Evolutionary conservation across 1,140 invertebrate species (phyloP).

Genomic region (Caenorhabditis inopinata): DNA sequence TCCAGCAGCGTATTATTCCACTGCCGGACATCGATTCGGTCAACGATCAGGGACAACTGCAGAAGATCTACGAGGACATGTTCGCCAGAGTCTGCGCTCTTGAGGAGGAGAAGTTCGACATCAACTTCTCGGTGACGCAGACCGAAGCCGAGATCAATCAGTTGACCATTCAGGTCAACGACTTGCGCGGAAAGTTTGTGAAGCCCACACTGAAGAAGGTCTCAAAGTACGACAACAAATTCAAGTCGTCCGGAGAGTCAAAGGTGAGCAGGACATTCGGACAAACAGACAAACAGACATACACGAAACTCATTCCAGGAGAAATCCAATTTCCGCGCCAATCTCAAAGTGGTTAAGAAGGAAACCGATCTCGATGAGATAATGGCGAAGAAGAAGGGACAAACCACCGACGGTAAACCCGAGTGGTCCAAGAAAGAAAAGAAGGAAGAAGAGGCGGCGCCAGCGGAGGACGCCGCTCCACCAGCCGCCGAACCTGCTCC

Average conservation of each 20-base stretch:
- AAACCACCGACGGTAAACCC: conserved; percentile 39
- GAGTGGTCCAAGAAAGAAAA: conserved; percentile 52
- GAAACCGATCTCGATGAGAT: conserved; percentile 49
- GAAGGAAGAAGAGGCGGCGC: conserved; percentile 42
- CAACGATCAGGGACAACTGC: conserved; percentile 73
- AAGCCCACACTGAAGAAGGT: conserved; percentile 99
- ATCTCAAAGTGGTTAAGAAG: conserved; percentile 54
- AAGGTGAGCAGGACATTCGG: too few species aligned
- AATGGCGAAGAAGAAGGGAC: conserved; percentile 48
- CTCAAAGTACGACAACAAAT: conserved; percentile 97
- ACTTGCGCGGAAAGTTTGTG: conserved; percentile 98
- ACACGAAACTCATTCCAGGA: conserved; percentile 24
- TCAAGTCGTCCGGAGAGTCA: conserved; percentile 44
- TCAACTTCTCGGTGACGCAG: conserved; percentile 84
- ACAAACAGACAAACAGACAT: too few species aligned
- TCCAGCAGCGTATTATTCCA: conserved; percentile 74
- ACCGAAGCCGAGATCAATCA: conserved; percentile 77
- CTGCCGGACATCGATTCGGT: conserved; percentile 50
- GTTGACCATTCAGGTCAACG: conserved; percentile 97
- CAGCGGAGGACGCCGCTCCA: conserved; percentile 30
- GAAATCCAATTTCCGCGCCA: conserved; percentile 50
- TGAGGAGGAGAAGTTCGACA: conserved; percentile 95
- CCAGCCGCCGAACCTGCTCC: background rate
- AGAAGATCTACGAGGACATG: conserved; percentile 89
- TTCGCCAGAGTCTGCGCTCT: conserved; percentile 83